Base-by-base conservation (phyloP, 64 coral and sea anemone genomes). In the Montipora efflorescens region DNA sequence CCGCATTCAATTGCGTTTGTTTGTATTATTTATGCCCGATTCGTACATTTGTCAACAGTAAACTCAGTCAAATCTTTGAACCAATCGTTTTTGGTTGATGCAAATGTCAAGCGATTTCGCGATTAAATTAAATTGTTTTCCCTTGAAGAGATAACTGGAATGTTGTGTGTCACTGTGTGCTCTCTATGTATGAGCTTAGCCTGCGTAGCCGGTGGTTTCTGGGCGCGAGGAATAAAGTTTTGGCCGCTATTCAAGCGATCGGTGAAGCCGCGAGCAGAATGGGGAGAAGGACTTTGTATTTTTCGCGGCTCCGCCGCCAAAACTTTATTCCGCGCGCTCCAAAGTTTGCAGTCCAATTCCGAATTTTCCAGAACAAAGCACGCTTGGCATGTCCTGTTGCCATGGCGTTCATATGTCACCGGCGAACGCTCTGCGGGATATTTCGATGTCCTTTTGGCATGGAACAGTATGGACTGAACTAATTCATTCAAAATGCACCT, bases 401-500 rank as follows among this genome's bases (percentile, higher is more conserved):
- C 93, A 90, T 90, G 93, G 93, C 48, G 93, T 77, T 88, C 64
- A 66, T 12, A 51, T 47, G 80, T 80, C 73, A 55, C 67, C 55
- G 0, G 45, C 3, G 16, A 55, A 66, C 72, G 66, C 52, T 7
- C 19, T 4, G 21, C 23, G 23, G n/a, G 7, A 5, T 14, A 76
- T 28, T 47, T 52, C 67, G 59, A 84, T 14, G 83, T 61, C 16
- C 62, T 66, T 90, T 90, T 45, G 19, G 43, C 6, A 67, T 36
- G 36, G 36, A 36, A 0, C 36, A 36, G 53, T 0, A 8, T 57
- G 11, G 53, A 57, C 6, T 57, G 53, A 23, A 0, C 47, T 90
- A 70, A 73, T 59, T 55, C 14, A 43, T 47, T 61, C 11, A 82
- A 88, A 84, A 97, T 97, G 92, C 93, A 97, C 67, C 90, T 97